Percentiles rank a stretch among this genome's conserved stretches.
phyloP scores from a whole-genome alignment of 2,113 vertebrate genomes.

The Progne subis region DNA sequence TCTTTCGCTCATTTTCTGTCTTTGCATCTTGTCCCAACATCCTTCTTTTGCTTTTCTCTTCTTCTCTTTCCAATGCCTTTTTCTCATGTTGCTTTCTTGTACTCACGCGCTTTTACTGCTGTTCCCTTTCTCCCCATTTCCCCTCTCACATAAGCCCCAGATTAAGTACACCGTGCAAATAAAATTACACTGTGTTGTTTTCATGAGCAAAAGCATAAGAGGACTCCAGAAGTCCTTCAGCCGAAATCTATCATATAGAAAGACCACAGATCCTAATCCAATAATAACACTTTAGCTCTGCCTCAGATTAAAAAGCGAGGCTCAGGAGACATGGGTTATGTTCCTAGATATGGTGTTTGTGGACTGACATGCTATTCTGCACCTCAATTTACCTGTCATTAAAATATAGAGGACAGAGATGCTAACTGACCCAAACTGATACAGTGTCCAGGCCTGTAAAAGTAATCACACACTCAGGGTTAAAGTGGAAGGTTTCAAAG shows the following conservation, averaged over 20 bases:
- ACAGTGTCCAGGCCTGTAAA: not conserved
- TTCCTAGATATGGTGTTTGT: not conserved
- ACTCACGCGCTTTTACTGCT: not conserved
- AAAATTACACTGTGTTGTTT: not conserved
- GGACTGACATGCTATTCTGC: not conserved
- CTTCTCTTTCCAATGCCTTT: not conserved
- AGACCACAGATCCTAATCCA: not conserved
- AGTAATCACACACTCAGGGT: not conserved
- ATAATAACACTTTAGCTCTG: not conserved
- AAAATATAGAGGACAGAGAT: not conserved
- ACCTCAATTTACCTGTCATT: constrained; percentile 27
- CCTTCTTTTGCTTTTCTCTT: not conserved
- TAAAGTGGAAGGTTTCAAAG: not conserved
- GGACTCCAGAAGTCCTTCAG: not conserved
- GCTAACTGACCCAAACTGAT: constrained; percentile 27
- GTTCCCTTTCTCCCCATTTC: not conserved
- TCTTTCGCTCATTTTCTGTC: not conserved
- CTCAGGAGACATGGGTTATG: not conserved
- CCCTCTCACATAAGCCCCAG: not conserved
- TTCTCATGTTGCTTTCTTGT: not conserved
- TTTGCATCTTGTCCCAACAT: not conserved
- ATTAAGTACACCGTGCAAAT: not conserved
- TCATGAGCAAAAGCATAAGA: not conserved
- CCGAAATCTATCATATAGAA: not conserved
- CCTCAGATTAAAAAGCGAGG: constrained; percentile 2